phyloP scores from a whole-genome alignment of 2,113 vertebrate species.

The Sinocyclocheilus rhinocerous region DNA sequence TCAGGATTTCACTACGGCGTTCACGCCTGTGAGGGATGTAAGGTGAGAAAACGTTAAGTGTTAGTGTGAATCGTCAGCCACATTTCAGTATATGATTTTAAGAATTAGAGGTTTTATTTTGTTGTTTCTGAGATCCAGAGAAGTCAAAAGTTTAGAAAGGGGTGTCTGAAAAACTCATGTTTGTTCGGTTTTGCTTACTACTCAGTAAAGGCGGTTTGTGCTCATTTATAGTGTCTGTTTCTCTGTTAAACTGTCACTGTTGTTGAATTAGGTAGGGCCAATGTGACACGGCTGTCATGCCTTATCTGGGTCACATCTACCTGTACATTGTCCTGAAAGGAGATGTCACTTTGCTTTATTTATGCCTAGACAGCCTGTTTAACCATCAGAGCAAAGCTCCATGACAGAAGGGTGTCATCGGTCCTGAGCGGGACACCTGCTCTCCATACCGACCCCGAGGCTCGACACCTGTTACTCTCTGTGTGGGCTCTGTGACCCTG shows the following conservation, averaged over 20 bases:
- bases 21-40: slow-evolving; percentile 96
- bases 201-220: not conserved
- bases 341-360: slow-evolving; percentile 26
- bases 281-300: not conserved
- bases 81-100: not conserved
- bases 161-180: not conserved
- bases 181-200: not conserved
- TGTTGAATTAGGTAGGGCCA: not conserved
- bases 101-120: not conserved
- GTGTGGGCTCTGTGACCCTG: not conserved
- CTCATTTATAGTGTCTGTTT: not conserved
- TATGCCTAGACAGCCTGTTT: not conserved
- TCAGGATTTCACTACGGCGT: slow-evolving; percentile 99
- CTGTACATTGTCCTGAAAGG: slow-evolving; percentile 13
- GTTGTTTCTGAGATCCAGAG: not conserved
- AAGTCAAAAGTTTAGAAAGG: not conserved
- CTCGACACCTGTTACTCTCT: slow-evolving; percentile 2
- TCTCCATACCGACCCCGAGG: not conserved
- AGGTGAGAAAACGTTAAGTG: slow-evolving; percentile 78
- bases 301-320: slow-evolving; percentile 30
- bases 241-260: not conserved
- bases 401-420: not conserved
- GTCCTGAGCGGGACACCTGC: not conserved
- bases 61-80: not conserved
- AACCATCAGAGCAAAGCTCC: slow-evolving; percentile 3